Evolutionary conservation across 2,113 vertebrate genomes (phyloP).

Genomic region (Rhinolophus ferrumequinum): DNA sequence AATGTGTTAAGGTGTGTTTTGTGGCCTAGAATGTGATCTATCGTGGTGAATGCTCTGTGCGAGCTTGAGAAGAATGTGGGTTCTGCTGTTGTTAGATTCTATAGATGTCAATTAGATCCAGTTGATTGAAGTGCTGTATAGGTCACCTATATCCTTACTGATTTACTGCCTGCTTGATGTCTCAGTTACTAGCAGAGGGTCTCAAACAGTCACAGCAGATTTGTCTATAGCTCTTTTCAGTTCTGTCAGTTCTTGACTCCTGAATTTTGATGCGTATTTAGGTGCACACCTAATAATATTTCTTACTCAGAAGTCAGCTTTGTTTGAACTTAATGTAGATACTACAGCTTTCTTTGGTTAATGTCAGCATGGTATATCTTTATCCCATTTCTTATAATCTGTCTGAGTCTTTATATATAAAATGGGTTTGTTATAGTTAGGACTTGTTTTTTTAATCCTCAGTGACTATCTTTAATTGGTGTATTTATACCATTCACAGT

Average conservation of each 20-base stretch:
- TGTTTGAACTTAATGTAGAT: constrained; percentile 18
- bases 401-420: background rate
- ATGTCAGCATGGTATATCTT: background rate
- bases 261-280: background rate
- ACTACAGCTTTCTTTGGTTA: constrained; percentile 22
- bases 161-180: background rate
- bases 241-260: background rate
- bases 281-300: background rate
- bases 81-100: background rate
- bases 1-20: no score
- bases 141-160: background rate
- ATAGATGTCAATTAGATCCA: background rate
- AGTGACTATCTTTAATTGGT: background rate
- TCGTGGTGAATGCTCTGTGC: background rate
- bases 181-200: background rate
- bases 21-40: no score
- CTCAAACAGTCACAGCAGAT: background rate
- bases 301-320: background rate
- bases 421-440: background rate
- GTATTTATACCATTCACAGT: background rate
- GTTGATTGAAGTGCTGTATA: background rate
- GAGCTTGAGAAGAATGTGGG: background rate
- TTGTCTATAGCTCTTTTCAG: background rate
- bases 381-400: background rate
- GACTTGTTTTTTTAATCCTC: background rate